Conservation (phyloP, 2,113 vertebrate species). For the Euleptes europaea region DNA sequence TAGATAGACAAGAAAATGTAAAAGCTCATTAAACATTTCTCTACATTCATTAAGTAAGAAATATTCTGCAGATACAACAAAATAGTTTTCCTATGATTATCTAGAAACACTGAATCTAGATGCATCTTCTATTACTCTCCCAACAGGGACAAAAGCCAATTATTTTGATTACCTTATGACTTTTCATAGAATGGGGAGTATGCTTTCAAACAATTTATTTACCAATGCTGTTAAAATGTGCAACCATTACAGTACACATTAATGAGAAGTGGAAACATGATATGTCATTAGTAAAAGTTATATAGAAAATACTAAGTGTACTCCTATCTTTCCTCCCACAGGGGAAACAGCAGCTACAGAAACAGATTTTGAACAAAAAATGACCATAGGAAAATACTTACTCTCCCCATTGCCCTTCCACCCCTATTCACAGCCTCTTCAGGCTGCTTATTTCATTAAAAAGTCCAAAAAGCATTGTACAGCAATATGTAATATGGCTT, state of each 20-base stretch:
- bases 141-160: slow-evolving; percentile 17
- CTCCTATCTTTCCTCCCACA: not conserved
- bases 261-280: slow-evolving; percentile 4
- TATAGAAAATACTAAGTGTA: slow-evolving; percentile 4
- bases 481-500: not conserved
- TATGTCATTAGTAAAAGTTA: slow-evolving; percentile 4
- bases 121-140: not conserved
- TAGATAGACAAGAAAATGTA: not conserved
- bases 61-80: not conserved
- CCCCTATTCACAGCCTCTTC: not conserved
- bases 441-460: not conserved
- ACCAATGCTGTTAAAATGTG: slow-evolving; percentile 22
- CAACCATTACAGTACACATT: slow-evolving; percentile 3
- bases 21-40: not conserved
- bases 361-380: not conserved
- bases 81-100: slow-evolving; percentile 5
- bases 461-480: not conserved
- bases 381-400: not conserved
- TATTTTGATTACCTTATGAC: slow-evolving; percentile 1
- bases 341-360: not conserved
- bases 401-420: not conserved
- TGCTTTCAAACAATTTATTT: not conserved
- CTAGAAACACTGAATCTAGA: not conserved
- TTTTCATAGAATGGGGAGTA: slow-evolving; percentile 8
- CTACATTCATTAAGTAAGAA: not conserved